Evolutionary conservation across 1,140 invertebrate species (phyloP).

Genomic region (Latrodectus geometricus): DNA sequence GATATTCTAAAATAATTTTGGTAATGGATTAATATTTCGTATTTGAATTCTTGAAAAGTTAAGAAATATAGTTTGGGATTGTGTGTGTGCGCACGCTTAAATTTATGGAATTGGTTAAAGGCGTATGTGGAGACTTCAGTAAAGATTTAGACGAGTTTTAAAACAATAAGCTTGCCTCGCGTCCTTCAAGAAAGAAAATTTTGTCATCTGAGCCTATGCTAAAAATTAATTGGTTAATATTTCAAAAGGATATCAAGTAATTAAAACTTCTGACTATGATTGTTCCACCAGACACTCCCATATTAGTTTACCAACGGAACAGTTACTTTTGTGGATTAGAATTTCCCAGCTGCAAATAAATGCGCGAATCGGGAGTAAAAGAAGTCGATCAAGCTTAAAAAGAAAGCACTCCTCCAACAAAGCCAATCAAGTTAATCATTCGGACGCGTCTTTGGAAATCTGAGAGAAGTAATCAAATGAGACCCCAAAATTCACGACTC

Average conservation of each 20-base stretch:
- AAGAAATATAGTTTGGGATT: no score
- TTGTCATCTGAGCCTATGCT: no score
- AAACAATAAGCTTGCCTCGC: no score
- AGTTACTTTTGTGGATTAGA: not conserved
- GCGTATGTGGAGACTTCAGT: no score
- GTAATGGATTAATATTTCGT: no score
- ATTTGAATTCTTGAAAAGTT: no score
- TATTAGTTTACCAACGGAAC: not conserved
- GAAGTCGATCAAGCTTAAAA: not conserved
- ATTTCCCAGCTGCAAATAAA: not conserved
- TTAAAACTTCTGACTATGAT: no score
- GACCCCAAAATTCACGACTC: constrained; percentile 32
- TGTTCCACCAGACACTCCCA: not conserved
- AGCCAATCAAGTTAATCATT: not conserved
- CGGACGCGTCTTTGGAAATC: not conserved
- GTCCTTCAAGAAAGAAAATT: no score
- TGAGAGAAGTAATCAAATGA: constrained; percentile 2
- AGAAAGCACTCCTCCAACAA: not conserved
- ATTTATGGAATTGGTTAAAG: no score
- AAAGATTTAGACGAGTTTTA: no score
- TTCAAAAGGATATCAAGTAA: not conserved
- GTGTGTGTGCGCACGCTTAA: no score
- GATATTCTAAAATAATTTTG: no score
- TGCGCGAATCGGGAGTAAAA: not conserved
- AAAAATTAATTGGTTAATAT: not conserved